phyloP scores from a whole-genome alignment of 1,140 invertebrate genomes.

The Subanguina moxae region DNA sequence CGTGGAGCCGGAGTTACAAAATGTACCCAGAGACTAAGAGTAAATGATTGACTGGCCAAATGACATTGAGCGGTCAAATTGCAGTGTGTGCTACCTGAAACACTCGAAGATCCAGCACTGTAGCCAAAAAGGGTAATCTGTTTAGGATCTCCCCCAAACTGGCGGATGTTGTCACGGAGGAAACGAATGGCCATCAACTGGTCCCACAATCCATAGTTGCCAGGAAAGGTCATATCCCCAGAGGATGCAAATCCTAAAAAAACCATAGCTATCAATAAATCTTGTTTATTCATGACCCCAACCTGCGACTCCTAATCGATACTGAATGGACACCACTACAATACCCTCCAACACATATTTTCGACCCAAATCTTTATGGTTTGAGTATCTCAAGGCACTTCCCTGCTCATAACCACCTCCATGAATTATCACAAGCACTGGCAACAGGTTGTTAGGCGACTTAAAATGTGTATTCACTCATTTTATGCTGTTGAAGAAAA shows the following conservation, averaged over 20 bases:
- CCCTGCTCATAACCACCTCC: conserved; percentile 44
- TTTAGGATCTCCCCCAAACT: conserved; percentile 18
- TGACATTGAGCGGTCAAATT: too few relatives aligned
- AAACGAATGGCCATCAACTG: conserved; percentile 9
- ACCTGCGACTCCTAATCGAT: conserved; percentile 42
- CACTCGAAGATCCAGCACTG: conserved; percentile 9
- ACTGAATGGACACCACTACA: conserved; percentile 41
- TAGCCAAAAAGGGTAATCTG: conserved; percentile 10
- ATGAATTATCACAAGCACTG: conserved; percentile 34
- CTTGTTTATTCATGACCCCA: background rate
- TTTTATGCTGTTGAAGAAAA: background rate
- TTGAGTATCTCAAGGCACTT: conserved; percentile 5
- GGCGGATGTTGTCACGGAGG: conserved; percentile 7
- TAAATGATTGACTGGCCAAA: too few relatives aligned
- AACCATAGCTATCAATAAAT: background rate
- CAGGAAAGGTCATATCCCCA: conserved; percentile 10
- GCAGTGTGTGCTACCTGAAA: background rate
- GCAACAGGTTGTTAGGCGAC: conserved; percentile 1
- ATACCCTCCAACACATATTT: conserved; percentile 45
- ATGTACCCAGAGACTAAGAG: too few relatives aligned
- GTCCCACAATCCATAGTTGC: conserved; percentile 18
- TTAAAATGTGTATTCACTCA: background rate
- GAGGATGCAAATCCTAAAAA: conserved; percentile 12
- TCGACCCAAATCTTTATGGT: conserved; percentile 25
- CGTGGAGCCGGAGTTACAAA: too few relatives aligned